These are phyloP conservation scores for Ctena decussata DNA, from an alignment of 2,888 invertebrate genomes.

Conservation along the genomic window DNA sequence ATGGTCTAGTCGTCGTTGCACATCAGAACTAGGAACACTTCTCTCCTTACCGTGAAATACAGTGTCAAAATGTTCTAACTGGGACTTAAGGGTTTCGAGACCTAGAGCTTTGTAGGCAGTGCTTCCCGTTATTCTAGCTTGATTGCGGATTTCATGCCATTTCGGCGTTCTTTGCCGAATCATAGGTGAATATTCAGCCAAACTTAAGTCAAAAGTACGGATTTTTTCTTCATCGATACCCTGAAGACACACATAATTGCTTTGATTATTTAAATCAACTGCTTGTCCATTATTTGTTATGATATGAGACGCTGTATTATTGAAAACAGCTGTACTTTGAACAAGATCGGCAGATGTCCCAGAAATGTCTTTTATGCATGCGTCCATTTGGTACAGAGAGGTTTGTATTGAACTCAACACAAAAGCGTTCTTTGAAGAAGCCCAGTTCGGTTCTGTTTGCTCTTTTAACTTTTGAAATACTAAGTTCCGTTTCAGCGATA, in stretches of 20 bases:
- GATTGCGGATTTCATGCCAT: neutral
- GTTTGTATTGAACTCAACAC: neutral
- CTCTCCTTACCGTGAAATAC: neutral
- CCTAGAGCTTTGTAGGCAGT: neutral
- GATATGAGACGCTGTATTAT: neutral
- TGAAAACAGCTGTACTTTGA: neutral
- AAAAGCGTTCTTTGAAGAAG: neutral
- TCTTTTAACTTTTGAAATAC: neutral
- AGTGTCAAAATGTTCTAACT: neutral
- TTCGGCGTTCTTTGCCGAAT: neutral
- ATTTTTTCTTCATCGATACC: neutral
- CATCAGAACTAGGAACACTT: neutral
- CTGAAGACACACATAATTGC: neutral
- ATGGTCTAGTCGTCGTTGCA: neutral
- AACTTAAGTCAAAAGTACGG: neutral
- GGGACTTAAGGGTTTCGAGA: neutral
- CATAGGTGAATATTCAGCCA: neutral
- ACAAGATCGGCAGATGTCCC: neutral
- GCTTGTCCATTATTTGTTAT: neutral
- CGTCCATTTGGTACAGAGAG: neutral
- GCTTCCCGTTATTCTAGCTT: neutral
- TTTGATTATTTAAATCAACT: neutral
- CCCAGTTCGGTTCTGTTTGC: neutral
- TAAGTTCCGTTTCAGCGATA: neutral
- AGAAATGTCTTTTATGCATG: neutral